Evolutionary conservation across 2,888 invertebrate genomes (phyloP).

Genomic region (Trichopria drosophilae): DNA sequence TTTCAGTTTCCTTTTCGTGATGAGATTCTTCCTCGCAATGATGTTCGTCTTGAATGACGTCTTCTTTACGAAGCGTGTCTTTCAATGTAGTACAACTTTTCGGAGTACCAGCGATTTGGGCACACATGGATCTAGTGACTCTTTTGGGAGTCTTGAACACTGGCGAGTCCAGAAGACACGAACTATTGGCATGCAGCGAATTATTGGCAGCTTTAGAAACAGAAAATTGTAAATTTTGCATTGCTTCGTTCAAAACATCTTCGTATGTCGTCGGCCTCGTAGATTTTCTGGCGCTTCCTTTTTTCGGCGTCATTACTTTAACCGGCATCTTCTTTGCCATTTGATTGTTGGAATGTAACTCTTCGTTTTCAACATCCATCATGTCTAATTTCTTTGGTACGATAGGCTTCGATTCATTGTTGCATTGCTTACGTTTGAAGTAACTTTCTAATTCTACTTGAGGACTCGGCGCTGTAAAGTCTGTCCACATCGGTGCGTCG

Average conservation of each 20-base stretch:
- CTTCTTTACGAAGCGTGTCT: not conserved
- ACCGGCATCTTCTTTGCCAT: slow-evolving; percentile 33
- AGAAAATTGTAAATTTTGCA: slow-evolving; percentile 39
- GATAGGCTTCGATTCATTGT: no score
- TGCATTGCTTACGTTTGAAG: no score
- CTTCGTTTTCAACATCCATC: not conserved
- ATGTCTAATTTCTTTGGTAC: no score
- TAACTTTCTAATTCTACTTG: slow-evolving; percentile 38
- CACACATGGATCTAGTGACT: slow-evolving; percentile 33
- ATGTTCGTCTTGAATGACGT: not conserved
- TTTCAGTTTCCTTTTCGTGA: not conserved
- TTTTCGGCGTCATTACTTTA: slow-evolving; percentile 35
- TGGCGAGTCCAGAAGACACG: slow-evolving; percentile 24
- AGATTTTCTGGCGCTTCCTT: slow-evolving; percentile 27
- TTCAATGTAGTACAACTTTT: slow-evolving; percentile 1
- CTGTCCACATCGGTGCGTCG: slow-evolving; percentile 49
- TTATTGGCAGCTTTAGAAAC: slow-evolving; percentile 19
- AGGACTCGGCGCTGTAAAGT: slow-evolving; percentile 43
- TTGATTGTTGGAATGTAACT: no score
- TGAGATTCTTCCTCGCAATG: slow-evolving; percentile 17
- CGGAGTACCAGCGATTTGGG: slow-evolving; percentile 12
- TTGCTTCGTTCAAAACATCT: slow-evolving; percentile 38
- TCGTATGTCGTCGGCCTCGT: slow-evolving; percentile 35
- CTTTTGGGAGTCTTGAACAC: slow-evolving; percentile 33
- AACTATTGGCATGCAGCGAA: slow-evolving; percentile 22